Base-by-base conservation (phyloP, 1,140 invertebrate genomes). In the Caerostris darwini region DNA sequence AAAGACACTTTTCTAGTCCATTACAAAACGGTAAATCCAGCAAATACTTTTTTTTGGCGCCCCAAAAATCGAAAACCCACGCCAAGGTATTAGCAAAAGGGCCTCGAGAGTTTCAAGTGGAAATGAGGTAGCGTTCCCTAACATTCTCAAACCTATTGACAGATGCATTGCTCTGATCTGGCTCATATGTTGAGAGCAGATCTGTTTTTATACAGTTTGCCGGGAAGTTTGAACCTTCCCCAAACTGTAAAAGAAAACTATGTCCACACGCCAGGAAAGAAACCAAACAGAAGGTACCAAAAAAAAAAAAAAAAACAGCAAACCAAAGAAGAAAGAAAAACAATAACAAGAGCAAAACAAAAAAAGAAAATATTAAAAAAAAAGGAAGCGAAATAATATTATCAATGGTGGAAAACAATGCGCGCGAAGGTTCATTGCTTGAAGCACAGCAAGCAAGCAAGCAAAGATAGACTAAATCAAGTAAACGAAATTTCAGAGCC, bases 121-220 rank as follows among this genome's bases (percentile, higher is more conserved):
- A 34, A 34, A 34, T 34, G 34, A 34, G 34, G 34, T 1, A 34
- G 34, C 34, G 34, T 34, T 34, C 34, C 34, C 34, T 2, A 34
- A 34, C 34, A 34, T 34, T 34, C 34, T 34, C 34, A 34, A 59
- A 59, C 56, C 69, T 58, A 81, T 90, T 90, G 89, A 90, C 89
- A 90, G 57, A 90, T 90, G 89, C 89, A 90, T 90, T 90, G 81
- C 89, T 71, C 14, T 14, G 34, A 71, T 81, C 89, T n/a, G 14
- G 56, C 34, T 58, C 50, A 64, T 54, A n/a, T 69, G 56, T 59
- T 71, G 64, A 77, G 34, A 34, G 71, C 53, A 59, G 69, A 58
- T 81, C 69, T 90, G 89, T 90, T 90, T 90, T 90, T 90, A 90
- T 90, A 90, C 89, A 90, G 64, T 81, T 90, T 77, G 34, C 89